A percentile compares a stretch with the other conserved stretches of the same genome.
Conservation (phyloP, 2,113 vertebrate species). For the Odocoileus hemionus region DNA sequence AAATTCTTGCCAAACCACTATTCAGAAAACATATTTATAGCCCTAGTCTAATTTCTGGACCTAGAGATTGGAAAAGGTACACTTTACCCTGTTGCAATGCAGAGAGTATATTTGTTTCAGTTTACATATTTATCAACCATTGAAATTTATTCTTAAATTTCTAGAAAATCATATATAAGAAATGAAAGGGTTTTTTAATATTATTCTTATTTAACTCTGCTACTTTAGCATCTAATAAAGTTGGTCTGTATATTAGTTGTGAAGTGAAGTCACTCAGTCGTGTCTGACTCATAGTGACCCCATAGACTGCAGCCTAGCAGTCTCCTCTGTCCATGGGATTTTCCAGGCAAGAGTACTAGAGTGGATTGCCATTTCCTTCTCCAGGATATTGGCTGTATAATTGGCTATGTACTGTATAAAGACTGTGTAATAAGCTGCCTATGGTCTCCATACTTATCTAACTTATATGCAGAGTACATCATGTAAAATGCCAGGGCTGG, state of each 20-base stretch:
- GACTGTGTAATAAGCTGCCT: background rate
- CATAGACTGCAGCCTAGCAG: no score
- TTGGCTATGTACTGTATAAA: background rate
- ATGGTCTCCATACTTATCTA: background rate
- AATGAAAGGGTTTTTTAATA: background rate
- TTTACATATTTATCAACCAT: no score
- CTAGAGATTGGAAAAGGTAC: background rate
- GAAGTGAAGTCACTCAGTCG: no score
- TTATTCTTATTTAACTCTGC: background rate
- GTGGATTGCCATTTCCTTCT: no score
- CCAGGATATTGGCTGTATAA: background rate
- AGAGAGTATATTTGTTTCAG: background rate
- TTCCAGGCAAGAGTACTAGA: no score
- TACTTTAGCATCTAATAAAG: background rate
- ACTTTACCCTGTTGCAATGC: background rate
- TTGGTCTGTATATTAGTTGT: background rate
- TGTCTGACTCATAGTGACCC: no score
- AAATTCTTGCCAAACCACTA: background rate
- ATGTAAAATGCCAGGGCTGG: background rate
- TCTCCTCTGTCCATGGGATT: no score
- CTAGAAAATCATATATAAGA: background rate
- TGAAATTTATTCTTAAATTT: background rate
- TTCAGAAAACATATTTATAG: background rate
- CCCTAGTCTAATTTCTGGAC: background rate
- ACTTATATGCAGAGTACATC: background rate